Evolutionary conservation across 1,140 invertebrate species (phyloP).

Genomic region (Drosophila dunni): DNA sequence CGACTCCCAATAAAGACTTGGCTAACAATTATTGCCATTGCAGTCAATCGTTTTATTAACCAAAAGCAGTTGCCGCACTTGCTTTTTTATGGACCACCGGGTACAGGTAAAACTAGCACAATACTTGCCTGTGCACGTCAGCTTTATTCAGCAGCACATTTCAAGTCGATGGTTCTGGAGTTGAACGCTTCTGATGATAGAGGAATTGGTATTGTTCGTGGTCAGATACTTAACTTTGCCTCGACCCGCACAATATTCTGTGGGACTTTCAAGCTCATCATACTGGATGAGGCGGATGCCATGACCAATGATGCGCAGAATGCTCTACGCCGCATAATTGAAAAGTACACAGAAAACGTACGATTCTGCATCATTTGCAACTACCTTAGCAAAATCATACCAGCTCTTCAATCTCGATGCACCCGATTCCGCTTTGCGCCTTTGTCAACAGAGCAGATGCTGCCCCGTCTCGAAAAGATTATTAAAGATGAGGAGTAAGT

Average conservation of each 20-base stretch:
- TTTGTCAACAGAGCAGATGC: slow-evolving; percentile 92
- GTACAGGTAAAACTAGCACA: slow-evolving; percentile 99
- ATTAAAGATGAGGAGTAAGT: slow-evolving; percentile 93
- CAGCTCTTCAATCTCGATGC: slow-evolving; percentile 98
- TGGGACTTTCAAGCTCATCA: slow-evolving; percentile 97
- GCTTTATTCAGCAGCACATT: slow-evolving; percentile 94
- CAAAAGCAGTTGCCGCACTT: slow-evolving; percentile 98
- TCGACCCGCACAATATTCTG: slow-evolving; percentile 98
- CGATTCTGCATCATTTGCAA: slow-evolving; percentile 99
- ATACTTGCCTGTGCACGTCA: slow-evolving; percentile 98
- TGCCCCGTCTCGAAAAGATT: slow-evolving; percentile 95
- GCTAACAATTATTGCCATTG: slow-evolving; percentile 3
- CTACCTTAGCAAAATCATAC: slow-evolving; percentile 99
- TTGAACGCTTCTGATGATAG: slow-evolving; percentile 99
- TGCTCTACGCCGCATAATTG: slow-evolving; percentile 98
- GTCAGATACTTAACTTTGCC: slow-evolving; percentile 98
- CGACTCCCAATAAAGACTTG: background rate
- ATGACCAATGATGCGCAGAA: slow-evolving; percentile 99
- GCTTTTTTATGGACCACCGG: slow-evolving; percentile 99
- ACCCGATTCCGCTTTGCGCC: slow-evolving; percentile 99
- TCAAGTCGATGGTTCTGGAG: slow-evolving; percentile 90
- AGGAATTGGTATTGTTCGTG: slow-evolving; percentile 98
- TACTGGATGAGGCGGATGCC: slow-evolving; percentile 99
- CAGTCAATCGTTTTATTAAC: slow-evolving; percentile 96
- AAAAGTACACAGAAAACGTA: slow-evolving; percentile 99